Conservation (phyloP, 2,113 vertebrate species). For the Phylloscopus trochilus region DNA sequence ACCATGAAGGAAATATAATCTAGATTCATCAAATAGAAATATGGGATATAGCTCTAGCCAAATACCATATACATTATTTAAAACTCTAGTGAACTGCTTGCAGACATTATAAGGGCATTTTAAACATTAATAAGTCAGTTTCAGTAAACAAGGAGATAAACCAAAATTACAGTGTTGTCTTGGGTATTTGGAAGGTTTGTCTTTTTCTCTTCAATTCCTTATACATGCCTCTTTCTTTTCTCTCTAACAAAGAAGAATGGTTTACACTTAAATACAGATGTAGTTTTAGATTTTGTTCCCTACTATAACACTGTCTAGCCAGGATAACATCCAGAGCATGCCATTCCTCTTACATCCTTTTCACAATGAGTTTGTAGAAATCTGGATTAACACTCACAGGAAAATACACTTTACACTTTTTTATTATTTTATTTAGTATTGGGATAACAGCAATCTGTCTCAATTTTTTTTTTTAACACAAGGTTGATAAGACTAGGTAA, state of each 20-base stretch:
- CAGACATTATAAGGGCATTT: background rate
- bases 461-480: background rate
- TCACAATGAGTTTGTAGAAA: background rate
- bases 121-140: conserved; percentile 35
- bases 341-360: background rate
- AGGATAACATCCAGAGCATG: background rate
- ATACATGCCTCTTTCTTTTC: background rate
- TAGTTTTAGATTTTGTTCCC: background rate
- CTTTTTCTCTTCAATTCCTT: background rate
- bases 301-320: background rate
- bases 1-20: background rate
- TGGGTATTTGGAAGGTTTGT: background rate
- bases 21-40: background rate
- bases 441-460: background rate
- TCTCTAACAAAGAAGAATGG: background rate
- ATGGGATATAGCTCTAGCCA: background rate
- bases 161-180: background rate
- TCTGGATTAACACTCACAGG: background rate
- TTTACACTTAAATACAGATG: background rate
- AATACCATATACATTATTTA: conserved; percentile 42
- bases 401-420: background rate
- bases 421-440: background rate
- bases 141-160: conserved; percentile 29
- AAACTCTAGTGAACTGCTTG: conserved; percentile 10
- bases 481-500: background rate